Conservation (phyloP, 1,140 invertebrate species). For the Drosophila hydei region DNA sequence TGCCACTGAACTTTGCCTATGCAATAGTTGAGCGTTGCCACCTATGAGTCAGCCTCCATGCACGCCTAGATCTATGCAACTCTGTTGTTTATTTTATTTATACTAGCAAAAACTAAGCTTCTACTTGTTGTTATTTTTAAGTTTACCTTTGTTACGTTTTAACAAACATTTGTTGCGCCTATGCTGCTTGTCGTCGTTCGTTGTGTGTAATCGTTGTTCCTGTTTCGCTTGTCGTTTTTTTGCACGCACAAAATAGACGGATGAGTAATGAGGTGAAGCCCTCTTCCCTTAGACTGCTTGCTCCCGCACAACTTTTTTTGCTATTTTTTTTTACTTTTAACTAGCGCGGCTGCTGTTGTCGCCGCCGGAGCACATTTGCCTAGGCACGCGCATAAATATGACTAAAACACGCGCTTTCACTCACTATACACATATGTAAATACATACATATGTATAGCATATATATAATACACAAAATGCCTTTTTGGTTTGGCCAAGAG, state of each 20-base stretch:
- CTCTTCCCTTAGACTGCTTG: background rate
- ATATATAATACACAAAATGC: conserved; percentile 27
- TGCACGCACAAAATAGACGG: conserved; percentile 50
- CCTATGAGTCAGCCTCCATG: conserved; percentile 55
- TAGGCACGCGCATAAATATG: conserved; percentile 49
- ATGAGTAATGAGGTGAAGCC: conserved; percentile 42
- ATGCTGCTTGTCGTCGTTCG: conserved; percentile 45
- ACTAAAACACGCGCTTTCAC: conserved; percentile 50
- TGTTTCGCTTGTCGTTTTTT: conserved; percentile 27
- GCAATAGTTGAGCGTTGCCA: conserved; percentile 24
- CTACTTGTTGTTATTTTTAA: conserved; percentile 32
- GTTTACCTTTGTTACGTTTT: conserved; percentile 57
- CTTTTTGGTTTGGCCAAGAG: conserved; percentile 43
- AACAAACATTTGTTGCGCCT: conserved; percentile 74
- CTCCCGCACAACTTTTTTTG: background rate
- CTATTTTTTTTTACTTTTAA: conserved; percentile 28
- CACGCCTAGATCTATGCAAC: conserved; percentile 2
- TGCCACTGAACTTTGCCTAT: conserved; percentile 66
- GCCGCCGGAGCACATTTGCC: conserved; percentile 24
- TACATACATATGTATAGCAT: conserved; percentile 12
- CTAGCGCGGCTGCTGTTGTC: conserved; percentile 23
- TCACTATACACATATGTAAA: conserved; percentile 35
- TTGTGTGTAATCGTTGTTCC: conserved; percentile 26
- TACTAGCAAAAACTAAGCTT: background rate
- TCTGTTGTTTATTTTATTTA: conserved; percentile 1